Conservation (phyloP, 2,888 invertebrate genomes). For the Callyntrura guangdongensis region DNA sequence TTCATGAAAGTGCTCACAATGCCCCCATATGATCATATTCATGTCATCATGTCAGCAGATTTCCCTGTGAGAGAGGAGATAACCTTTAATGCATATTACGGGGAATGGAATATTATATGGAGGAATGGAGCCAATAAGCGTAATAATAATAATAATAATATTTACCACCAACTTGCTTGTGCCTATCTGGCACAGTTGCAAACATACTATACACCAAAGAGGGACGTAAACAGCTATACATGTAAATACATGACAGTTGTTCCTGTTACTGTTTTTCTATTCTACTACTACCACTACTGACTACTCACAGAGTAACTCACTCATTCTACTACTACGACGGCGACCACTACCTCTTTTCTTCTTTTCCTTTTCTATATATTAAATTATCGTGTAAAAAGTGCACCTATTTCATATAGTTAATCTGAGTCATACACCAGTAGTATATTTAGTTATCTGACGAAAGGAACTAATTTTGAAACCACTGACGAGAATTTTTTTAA, state of each 20-base stretch:
- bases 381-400: conserved; percentile 26
- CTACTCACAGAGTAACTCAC: too few species aligned
- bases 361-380: conserved; percentile 10
- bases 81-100: too few species aligned
- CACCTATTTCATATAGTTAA: not conserved
- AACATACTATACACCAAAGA: not conserved
- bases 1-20: not conserved
- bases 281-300: not conserved
- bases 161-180: not conserved
- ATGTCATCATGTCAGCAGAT: not conserved
- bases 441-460: not conserved
- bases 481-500: not conserved
- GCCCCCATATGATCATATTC: not conserved
- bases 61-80: too few species aligned
- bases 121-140: not conserved
- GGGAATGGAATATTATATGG: too few species aligned
- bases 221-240: not conserved
- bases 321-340: not conserved
- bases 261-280: conserved; percentile 14
- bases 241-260: conserved; percentile 66
- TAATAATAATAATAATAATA: not conserved
- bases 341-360: conserved; percentile 5
- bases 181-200: not conserved
- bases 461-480: not conserved
- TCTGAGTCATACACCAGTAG: not conserved